phyloP scores from a whole-genome alignment of 2,797 vertebrate genomes.

The Cirrhinus mrigala region DNA sequence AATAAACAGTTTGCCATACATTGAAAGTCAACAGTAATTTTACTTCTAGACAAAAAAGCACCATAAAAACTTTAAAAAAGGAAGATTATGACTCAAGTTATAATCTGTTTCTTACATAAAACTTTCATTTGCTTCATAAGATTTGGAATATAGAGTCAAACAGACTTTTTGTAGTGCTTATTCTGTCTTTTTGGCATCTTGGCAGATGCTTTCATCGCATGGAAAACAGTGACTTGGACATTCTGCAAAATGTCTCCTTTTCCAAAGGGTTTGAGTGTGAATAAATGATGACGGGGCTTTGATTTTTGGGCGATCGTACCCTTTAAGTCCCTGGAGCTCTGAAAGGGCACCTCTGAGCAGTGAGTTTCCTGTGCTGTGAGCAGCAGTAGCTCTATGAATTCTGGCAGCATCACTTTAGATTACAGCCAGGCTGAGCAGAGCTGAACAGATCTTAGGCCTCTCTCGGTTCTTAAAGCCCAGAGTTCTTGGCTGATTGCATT shows the following conservation, averaged over 20 bases:
- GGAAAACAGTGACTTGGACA: background rate
- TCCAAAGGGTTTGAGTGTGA: background rate
- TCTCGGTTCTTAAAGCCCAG: constrained; percentile 60
- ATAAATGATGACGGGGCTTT: constrained; percentile 18
- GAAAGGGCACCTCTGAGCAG: constrained; percentile 22
- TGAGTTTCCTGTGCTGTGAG: constrained; percentile 15
- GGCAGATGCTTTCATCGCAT: background rate
- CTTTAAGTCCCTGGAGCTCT: background rate
- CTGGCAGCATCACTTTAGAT: constrained; percentile 38
- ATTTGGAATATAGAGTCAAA: background rate
- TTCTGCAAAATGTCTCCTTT: background rate
- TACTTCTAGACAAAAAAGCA: background rate
- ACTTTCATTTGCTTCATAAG: background rate
- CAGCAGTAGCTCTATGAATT: constrained; percentile 33
- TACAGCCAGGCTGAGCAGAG: constrained; percentile 29
- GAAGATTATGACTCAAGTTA: background rate
- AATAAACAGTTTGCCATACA: background rate
- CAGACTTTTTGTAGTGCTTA: background rate
- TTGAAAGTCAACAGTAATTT: background rate
- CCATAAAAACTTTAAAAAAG: background rate
- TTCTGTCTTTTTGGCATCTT: background rate
- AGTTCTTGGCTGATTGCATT: constrained; percentile 68
- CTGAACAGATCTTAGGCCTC: constrained; percentile 59
- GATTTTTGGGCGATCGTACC: constrained; percentile 10
- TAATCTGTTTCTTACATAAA: background rate